Conservation (phyloP, 1,140 invertebrate genomes). For the Cyclargus thomasi region DNA sequence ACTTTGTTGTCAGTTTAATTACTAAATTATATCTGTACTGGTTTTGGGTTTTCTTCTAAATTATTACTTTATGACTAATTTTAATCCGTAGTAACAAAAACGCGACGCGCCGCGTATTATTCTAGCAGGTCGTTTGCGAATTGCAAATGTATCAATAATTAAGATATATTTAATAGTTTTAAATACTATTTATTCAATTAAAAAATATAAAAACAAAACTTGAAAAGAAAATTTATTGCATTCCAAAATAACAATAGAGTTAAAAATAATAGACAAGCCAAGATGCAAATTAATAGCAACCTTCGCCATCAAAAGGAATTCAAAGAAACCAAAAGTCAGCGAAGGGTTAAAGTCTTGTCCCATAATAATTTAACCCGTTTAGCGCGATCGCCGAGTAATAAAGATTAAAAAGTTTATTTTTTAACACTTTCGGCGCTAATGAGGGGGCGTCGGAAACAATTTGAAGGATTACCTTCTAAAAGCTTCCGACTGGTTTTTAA, state of each 20-base stretch:
- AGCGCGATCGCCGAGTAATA: slow-evolving; percentile 69
- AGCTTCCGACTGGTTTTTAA: slow-evolving; percentile 74
- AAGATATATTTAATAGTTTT: too few species aligned
- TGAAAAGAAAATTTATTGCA: not conserved
- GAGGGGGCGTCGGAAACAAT: slow-evolving; percentile 73
- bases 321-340: slow-evolving; percentile 30
- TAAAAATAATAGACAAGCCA: not conserved
- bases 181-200: too few species aligned
- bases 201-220: not conserved
- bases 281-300: not conserved
- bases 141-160: too few species aligned
- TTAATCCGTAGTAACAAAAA: too few species aligned
- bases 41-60: too few species aligned
- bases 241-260: not conserved
- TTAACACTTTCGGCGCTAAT: slow-evolving; percentile 74
- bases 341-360: slow-evolving; percentile 61
- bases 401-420: slow-evolving; percentile 75
- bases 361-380: slow-evolving; percentile 74
- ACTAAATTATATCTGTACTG: not conserved
- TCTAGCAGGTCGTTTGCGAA: too few species aligned
- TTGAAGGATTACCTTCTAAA: slow-evolving; percentile 75
- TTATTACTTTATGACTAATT: too few species aligned
- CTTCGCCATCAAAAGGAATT: not conserved
- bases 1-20: not conserved
- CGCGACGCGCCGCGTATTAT: too few species aligned